phyloP scores from a whole-genome alignment of 2,888 invertebrate genomes.

The Didymodactylos carnosus region DNA sequence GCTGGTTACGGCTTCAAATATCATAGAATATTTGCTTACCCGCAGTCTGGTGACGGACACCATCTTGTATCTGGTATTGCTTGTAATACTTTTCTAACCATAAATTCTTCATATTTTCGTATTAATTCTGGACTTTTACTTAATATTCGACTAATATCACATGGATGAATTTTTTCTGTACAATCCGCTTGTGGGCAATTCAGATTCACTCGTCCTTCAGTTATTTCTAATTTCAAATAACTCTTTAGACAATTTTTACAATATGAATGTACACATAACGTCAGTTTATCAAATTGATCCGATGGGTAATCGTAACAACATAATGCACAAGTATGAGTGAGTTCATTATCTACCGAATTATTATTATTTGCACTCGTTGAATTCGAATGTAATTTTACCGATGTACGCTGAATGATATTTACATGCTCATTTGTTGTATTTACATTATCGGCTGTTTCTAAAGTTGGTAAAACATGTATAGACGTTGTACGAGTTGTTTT shows the following conservation, averaged over 20 bases:
- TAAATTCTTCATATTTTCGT: slow-evolving; percentile 82
- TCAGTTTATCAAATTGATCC: neutral
- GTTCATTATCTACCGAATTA: neutral
- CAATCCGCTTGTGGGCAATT: slow-evolving; percentile 64
- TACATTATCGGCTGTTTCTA: neutral
- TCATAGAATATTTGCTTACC: too few species aligned
- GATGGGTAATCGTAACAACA: neutral
- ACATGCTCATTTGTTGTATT: neutral
- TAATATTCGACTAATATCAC: slow-evolving; percentile 37
- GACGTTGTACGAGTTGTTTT: neutral
- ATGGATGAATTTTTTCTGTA: slow-evolving; percentile 73
- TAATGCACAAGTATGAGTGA: neutral
- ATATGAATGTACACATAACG: slow-evolving; percentile 56
- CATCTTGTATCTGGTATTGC: slow-evolving; percentile 51
- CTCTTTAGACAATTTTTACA: slow-evolving; percentile 67
- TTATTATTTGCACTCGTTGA: too few species aligned
- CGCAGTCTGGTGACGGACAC: slow-evolving; percentile 15
- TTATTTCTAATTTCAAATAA: slow-evolving; percentile 78
- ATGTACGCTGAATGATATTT: neutral
- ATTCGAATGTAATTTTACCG: neutral
- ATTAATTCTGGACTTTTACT: slow-evolving; percentile 45
- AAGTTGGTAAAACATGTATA: neutral
- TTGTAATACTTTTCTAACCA: slow-evolving; percentile 70
- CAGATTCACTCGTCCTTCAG: slow-evolving; percentile 59
- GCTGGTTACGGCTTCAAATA: too few species aligned